phyloP scores from a whole-genome alignment of 2,113 vertebrate species.

The Etia nguti region DNA sequence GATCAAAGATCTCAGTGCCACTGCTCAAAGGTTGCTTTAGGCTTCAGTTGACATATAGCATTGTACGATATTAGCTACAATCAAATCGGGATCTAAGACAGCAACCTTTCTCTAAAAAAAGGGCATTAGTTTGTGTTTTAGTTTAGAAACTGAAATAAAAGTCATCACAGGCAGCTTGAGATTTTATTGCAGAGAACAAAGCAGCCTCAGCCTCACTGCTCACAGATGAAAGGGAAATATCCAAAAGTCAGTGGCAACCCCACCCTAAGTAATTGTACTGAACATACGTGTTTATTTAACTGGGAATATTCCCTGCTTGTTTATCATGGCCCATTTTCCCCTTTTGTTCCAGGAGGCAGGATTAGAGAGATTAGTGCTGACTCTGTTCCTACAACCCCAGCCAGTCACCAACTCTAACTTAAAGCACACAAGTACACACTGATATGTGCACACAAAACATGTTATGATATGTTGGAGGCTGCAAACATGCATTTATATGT shows the following conservation, averaged over 20 bases:
- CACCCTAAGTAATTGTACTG: not conserved
- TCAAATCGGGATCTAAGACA: not conserved
- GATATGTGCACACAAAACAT: not conserved
- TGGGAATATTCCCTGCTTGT: conserved; percentile 26
- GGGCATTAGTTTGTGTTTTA: not conserved
- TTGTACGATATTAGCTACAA: not conserved
- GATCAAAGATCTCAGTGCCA: not conserved
- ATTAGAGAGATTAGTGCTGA: conserved; percentile 60
- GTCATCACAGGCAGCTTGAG: not conserved
- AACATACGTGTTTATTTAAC: not conserved
- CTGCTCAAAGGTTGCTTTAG: not conserved
- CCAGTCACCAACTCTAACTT: not conserved
- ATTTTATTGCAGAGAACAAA: not conserved
- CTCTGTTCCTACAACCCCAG: not conserved
- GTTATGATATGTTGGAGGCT: not conserved
- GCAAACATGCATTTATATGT: not conserved
- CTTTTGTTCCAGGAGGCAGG: conserved; percentile 39
- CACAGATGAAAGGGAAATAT: not conserved
- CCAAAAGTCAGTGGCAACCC: not conserved
- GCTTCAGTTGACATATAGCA: not conserved
- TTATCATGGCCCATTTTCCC: conserved; percentile 29
- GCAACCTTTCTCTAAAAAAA: not conserved
- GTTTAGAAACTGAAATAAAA: not conserved
- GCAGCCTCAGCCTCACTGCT: not conserved
- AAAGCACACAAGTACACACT: not conserved